Evolutionary conservation across 2,113 vertebrate genomes (phyloP).

Genomic region (Zosterops japonicus): DNA sequence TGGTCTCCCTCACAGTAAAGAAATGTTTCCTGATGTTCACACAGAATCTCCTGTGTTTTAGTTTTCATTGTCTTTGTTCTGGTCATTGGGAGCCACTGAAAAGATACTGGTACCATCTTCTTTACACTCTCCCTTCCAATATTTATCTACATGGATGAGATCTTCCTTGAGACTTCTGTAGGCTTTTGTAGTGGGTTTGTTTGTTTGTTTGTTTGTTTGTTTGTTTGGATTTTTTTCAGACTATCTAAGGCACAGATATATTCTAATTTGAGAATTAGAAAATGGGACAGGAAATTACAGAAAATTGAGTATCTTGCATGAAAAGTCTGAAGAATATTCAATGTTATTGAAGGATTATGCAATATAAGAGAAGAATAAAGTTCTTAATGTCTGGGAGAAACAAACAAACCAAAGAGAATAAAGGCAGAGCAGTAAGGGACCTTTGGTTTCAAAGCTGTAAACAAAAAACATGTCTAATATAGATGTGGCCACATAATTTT

Average conservation of each 20-base stretch:
- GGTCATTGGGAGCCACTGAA: not conserved
- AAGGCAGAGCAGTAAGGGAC: not conserved
- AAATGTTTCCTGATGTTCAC: not conserved
- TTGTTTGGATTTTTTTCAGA: not conserved
- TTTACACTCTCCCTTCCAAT: not conserved
- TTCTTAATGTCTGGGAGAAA: not conserved
- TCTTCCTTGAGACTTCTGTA: not conserved
- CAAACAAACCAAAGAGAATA: not conserved
- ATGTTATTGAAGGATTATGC: not conserved
- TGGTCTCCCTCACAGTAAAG: not conserved
- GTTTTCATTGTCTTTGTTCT: not conserved
- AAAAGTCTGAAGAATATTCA: not conserved
- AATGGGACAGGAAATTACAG: not conserved
- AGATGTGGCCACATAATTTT: not conserved
- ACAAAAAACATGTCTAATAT: not conserved
- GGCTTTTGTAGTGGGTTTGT: not conserved
- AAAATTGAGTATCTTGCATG: not conserved
- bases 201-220: not conserved
- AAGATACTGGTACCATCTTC: not conserved
- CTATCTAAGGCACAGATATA: not conserved
- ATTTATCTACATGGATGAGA: not conserved
- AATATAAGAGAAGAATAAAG: not conserved
- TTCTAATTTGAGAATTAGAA: not conserved
- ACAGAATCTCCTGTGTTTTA: not conserved
- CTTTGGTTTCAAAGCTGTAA: not conserved